Percentiles rank a stretch among this genome's conserved stretches.
phyloP scores from a whole-genome alignment of 1,140 invertebrate species.

The Steinernema khuongi region DNA sequence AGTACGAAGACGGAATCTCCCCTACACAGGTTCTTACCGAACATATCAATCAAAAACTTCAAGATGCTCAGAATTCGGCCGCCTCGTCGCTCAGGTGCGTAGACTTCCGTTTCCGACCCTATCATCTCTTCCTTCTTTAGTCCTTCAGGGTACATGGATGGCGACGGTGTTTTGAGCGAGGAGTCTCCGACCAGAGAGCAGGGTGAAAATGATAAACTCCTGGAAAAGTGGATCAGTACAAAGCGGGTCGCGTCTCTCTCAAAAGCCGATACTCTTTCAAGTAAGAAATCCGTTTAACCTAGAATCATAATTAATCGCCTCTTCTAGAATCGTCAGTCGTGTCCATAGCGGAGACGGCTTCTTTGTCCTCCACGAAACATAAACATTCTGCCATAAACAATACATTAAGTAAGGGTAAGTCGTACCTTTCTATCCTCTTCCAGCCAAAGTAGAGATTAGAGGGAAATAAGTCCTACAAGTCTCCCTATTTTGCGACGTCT shows the following conservation, averaged over 20 bases:
- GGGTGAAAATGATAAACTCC: not conserved
- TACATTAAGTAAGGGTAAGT: not conserved
- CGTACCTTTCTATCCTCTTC: too few species aligned
- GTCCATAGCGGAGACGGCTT: not conserved
- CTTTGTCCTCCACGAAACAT: not conserved
- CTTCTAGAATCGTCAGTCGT: not conserved
- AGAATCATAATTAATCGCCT: not conserved
- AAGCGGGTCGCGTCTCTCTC: not conserved
- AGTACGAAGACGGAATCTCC: not conserved
- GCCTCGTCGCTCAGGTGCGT: not conserved
- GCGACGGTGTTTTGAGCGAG: not conserved
- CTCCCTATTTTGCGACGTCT: too few species aligned
- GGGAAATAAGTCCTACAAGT: too few species aligned
- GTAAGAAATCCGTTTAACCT: not conserved
- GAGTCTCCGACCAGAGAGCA: not conserved
- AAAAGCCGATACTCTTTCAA: conserved; percentile 15
- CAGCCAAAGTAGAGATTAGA: too few species aligned
- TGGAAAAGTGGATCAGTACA: not conserved
- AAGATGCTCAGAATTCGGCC: not conserved
- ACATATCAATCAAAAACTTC: not conserved
- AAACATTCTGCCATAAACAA: not conserved
- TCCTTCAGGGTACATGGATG: not conserved
- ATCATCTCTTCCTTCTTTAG: not conserved
- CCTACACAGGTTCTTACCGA: not conserved
- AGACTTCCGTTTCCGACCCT: not conserved